Conservation (phyloP, 2,888 invertebrate species). For the Icerya purchasi region DNA sequence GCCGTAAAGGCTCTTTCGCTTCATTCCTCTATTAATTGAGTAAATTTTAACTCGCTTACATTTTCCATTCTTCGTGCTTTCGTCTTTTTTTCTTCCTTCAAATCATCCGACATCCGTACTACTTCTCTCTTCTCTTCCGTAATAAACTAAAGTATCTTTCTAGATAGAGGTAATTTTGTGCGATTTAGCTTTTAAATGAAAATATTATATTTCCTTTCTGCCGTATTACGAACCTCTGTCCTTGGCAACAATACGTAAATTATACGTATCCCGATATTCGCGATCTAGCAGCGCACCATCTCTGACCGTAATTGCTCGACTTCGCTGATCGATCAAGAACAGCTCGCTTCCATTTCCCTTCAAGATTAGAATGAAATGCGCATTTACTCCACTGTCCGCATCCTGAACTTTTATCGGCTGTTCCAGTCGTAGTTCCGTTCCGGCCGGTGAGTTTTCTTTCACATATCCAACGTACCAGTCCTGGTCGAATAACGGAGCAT, state of each 20-base stretch:
- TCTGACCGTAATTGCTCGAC: constrained; percentile 37
- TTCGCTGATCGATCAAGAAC: constrained; percentile 42
- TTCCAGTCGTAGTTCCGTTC: constrained; percentile 46
- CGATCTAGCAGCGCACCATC: constrained; percentile 40
- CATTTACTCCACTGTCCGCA: constrained; percentile 44
- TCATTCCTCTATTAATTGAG: too few species aligned
- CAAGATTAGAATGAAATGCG: constrained; percentile 42
- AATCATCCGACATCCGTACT: too few species aligned
- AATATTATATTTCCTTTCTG: too few species aligned
- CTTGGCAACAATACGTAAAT: constrained; percentile 47
- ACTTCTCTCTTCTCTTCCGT: too few species aligned
- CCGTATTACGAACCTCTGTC: too few species aligned
- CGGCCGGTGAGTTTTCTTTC: constrained; percentile 48
- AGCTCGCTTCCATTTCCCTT: constrained; percentile 53
- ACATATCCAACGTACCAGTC: constrained; percentile 52
- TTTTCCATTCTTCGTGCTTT: too few species aligned
- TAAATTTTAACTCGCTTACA: too few species aligned
- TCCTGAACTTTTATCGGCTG: constrained; percentile 48
- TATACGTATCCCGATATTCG: constrained; percentile 44
- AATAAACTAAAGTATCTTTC: too few species aligned
- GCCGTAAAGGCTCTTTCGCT: too few species aligned
- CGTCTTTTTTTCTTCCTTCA: too few species aligned
- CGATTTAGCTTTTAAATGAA: too few species aligned
- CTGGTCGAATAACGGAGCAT: constrained; percentile 55
- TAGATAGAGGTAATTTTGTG: too few species aligned